These are phyloP conservation scores for Mallotus villosus DNA, from an alignment of 2,797 vertebrate genomes.

Conservation along the genomic window DNA sequence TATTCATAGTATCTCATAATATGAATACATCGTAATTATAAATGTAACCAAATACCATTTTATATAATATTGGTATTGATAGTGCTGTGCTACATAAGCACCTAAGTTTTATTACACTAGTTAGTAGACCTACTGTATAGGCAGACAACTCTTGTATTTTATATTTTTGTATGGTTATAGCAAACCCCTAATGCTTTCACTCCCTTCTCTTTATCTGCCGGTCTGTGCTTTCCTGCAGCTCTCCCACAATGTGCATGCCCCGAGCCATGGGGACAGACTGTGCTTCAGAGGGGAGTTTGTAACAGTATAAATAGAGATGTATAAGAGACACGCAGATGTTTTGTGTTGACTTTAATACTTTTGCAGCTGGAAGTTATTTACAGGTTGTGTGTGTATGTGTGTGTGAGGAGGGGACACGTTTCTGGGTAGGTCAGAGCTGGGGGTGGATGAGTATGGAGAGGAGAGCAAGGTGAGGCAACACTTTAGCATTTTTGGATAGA, in stretches of 20 bases:
- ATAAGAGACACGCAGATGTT: slow-evolving; percentile 10
- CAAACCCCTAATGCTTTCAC: background rate
- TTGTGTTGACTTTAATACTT: slow-evolving; percentile 9
- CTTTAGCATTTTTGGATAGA: no score
- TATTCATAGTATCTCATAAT: no score
- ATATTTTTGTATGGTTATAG: background rate
- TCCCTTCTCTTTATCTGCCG: background rate
- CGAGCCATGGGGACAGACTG: no score
- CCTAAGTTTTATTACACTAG: background rate
- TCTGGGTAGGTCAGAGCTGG: no score
- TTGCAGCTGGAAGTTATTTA: slow-evolving; percentile 10
- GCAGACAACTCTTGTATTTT: background rate
- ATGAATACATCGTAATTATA: no score
- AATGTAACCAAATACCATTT: no score
- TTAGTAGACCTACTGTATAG: background rate
- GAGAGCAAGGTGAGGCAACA: background rate
- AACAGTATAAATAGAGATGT: slow-evolving; percentile 12
- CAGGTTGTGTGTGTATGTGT: no score
- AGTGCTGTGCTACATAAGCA: no score
- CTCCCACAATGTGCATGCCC: background rate
- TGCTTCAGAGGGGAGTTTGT: background rate
- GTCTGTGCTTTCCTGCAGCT: background rate
- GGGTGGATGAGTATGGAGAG: background rate
- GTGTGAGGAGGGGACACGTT: background rate
- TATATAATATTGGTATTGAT: no score